Percentiles rank a stretch among this genome's conserved stretches.
These are phyloP conservation scores for Ardeotis arabs DNA, from an alignment of 2,113 vertebrate species.

Conservation along the genomic window DNA sequence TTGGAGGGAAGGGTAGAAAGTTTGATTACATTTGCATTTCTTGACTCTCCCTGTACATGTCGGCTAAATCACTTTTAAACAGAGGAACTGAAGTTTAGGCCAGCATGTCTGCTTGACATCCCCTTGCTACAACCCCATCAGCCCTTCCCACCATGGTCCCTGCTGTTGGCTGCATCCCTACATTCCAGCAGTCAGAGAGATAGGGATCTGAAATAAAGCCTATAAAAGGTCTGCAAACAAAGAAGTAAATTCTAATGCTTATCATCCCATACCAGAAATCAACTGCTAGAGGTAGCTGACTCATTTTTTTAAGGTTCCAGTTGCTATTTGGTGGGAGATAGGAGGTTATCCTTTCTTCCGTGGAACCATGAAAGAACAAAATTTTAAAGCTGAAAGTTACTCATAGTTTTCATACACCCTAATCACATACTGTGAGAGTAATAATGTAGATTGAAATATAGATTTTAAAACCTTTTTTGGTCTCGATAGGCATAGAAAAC, in stretches of 20 bases:
- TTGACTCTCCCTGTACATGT: neutral
- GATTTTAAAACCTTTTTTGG: neutral
- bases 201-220: neutral
- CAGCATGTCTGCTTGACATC: neutral
- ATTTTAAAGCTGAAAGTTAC: neutral
- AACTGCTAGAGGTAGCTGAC: neutral
- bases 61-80: neutral
- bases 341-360: neutral
- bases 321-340: neutral
- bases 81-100: neutral
- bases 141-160: neutral
- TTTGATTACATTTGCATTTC: neutral
- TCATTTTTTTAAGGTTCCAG: slow-evolving; percentile 7
- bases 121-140: neutral
- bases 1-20: neutral
- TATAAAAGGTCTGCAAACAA: neutral
- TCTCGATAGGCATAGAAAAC: neutral
- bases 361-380: neutral
- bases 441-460: neutral
- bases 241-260: neutral
- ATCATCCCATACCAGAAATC: neutral
- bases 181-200: neutral
- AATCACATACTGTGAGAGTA: neutral
- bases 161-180: neutral
- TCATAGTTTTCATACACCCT: neutral